phyloP scores from a whole-genome alignment of 2,888 invertebrate genomes.

The Trypoxylon attenuatum region DNA sequence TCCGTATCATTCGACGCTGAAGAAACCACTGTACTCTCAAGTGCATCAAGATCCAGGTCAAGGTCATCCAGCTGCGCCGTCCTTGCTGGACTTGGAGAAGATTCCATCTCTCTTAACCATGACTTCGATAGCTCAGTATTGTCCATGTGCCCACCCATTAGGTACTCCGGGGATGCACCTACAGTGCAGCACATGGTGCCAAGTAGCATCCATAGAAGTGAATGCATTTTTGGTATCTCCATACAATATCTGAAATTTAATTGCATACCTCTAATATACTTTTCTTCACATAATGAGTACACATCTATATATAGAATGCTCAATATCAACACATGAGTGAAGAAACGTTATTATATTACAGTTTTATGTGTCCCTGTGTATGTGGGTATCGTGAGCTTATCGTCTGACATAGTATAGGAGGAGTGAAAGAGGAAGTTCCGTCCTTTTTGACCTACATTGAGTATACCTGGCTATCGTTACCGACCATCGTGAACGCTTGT shows the following conservation, averaged over 20 bases:
- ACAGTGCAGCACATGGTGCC: constrained; percentile 23
- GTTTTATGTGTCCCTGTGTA: too few species aligned
- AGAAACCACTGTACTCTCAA: constrained; percentile 58
- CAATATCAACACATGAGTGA: too few species aligned
- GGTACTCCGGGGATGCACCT: constrained; percentile 37
- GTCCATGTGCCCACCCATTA: constrained; percentile 68
- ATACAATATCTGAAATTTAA: constrained; percentile 32
- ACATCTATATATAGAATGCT: background rate
- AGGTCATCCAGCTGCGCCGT: constrained; percentile 56
- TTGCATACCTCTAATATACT: too few species aligned
- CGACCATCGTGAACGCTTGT: constrained; percentile 22
- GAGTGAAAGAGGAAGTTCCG: constrained; percentile 22
- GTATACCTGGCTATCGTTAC: constrained; percentile 17
- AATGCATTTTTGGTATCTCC: constrained; percentile 24
- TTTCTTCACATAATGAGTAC: background rate
- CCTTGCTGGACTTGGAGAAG: constrained; percentile 43
- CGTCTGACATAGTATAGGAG: constrained; percentile 4
- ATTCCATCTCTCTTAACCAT: constrained; percentile 23
- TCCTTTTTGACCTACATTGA: constrained; percentile 42
- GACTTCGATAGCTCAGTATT: constrained; percentile 52
- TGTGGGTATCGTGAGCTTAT: background rate
- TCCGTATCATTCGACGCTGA: constrained; percentile 43
- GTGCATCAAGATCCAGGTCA: constrained; percentile 64
- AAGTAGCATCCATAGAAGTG: constrained; percentile 18
- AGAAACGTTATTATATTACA: too few species aligned